Base-by-base conservation (phyloP, 2,888 invertebrate species). In the Chrysina gloriosa region DNA sequence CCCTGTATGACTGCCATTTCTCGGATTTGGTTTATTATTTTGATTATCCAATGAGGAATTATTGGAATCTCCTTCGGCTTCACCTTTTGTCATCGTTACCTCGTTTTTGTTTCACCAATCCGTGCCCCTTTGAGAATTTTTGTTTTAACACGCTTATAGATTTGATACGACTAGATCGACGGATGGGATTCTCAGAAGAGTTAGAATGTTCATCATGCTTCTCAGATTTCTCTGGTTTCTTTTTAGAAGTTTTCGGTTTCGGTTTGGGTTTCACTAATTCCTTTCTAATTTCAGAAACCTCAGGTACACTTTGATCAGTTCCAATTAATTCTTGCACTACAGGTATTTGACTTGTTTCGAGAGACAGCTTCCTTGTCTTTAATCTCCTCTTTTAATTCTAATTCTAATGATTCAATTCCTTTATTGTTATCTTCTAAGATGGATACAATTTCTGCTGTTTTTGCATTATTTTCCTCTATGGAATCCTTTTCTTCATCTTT, bases 121-220 rank as follows among this genome's bases (percentile, higher is more conserved):
- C 90, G 79, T 89, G 88, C 0, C 90, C 90, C 77, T 89, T 88
- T 3, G 87, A 88, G 31, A 68, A 56, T 66, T 70, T 70, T 54
- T 78, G 90, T 78, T 90, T 90, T 79, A 89, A 80, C 70, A 87
- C 86, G 69, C 90, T 91, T 69, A 92, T 93, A 39, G 91, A 90
- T 78, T 92, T 91, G 68, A 93, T 92, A 69, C 93, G 87, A 79
- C 87, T 92, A 3, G 93, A 93, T 50, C 93, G 85, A 16, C 93
- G 84, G 0, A 92, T 64, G 3, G 47, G 69, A 68, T 64, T 71
- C 45, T 73, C 71, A n/a, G 58, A 67, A 11, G 29, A 14, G 7
- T 31, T 56, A 27, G 54, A 50, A 27, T 50, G 69, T 0, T 52
- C 54, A 16, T 67, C 67, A 1, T 54, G 58, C 34, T 66, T 66